Evolutionary conservation across 2,797 vertebrate species (phyloP).

Genomic region (Pyrocephalus nanus): DNA sequence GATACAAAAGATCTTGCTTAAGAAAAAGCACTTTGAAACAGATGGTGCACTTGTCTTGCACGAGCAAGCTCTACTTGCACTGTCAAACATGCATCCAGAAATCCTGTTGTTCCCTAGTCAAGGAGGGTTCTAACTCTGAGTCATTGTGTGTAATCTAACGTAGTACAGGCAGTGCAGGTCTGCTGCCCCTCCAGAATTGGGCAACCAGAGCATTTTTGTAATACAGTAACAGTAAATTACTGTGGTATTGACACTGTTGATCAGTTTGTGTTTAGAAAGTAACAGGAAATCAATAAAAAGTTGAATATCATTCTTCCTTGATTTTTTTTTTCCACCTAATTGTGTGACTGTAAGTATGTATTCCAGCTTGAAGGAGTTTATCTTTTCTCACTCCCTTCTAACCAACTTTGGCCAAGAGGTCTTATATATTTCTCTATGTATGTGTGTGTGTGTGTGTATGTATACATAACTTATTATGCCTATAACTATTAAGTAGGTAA

Average conservation of each 20-base stretch:
- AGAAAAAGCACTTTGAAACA: neutral
- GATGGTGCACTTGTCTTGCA: neutral
- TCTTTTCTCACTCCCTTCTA: neutral
- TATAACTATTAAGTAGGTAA: neutral
- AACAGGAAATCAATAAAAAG: neutral
- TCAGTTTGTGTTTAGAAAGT: neutral
- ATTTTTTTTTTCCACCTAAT: neutral
- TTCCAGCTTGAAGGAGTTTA: neutral
- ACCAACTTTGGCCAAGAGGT: neutral
- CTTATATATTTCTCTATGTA: neutral
- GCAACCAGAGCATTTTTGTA: neutral
- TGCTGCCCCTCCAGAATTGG: neutral
- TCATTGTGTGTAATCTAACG: neutral
- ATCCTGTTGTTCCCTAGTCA: neutral
- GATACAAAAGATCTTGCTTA: neutral
- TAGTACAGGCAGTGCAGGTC: neutral
- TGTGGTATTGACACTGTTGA: neutral
- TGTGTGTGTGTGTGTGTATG: rapidly evolving
- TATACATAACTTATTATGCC: neutral
- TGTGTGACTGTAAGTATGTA: neutral
- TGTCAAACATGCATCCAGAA: neutral
- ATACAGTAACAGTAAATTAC: neutral
- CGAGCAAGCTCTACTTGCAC: neutral
- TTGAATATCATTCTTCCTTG: neutral
- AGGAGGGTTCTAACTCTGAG: neutral